phyloP scores from a whole-genome alignment of 2,888 invertebrate species.

The Eubasilissa splendida region DNA sequence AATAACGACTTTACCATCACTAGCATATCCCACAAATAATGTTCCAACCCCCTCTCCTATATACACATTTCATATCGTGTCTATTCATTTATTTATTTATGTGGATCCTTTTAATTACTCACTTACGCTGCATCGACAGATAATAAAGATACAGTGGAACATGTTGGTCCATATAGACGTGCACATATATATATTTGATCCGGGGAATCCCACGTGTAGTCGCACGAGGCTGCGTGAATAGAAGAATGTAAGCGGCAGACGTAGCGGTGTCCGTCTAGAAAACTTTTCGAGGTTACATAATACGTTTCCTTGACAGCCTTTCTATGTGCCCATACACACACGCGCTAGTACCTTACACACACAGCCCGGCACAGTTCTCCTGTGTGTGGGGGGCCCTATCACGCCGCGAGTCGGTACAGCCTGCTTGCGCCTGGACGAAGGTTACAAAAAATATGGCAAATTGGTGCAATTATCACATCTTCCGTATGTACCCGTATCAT shows the following conservation, averaged over 20 bases:
- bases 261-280: slow-evolving; percentile 49
- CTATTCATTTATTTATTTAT: too few species aligned
- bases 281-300: slow-evolving; percentile 50
- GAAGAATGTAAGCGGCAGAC: slow-evolving; percentile 47
- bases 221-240: background rate
- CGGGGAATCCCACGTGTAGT: slow-evolving; percentile 11
- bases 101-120: too few species aligned
- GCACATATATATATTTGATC: background rate
- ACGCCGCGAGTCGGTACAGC: slow-evolving; percentile 8
- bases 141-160: too few species aligned
- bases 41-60: too few species aligned
- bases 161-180: background rate
- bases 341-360: background rate
- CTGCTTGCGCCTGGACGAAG: background rate
- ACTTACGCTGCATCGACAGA: too few species aligned
- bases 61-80: too few species aligned
- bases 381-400: background rate
- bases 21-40: too few species aligned
- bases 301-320: slow-evolving; percentile 44
- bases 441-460: background rate
- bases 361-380: background rate
- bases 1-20: too few species aligned
- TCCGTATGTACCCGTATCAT: too few species aligned
- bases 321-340: slow-evolving; percentile 23
- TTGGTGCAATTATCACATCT: background rate